Evolutionary conservation across 2,113 vertebrate genomes (phyloP), one percentile per base, ranked within the genome.

Genomic region (Microcebus lehilahytsara): DNA sequence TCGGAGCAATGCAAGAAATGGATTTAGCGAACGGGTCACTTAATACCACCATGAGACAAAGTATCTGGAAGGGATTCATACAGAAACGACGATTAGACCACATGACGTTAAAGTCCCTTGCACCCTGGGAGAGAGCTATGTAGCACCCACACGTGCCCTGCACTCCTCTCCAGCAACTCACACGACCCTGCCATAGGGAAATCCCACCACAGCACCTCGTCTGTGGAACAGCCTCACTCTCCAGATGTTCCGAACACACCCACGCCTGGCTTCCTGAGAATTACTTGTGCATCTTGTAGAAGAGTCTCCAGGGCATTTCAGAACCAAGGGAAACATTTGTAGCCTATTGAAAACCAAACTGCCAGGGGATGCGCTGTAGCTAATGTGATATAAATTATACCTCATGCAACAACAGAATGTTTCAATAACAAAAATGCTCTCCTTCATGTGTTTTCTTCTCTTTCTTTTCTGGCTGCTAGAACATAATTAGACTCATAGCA

Each of bases 401-500:
- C 20, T 37, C 2, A 34, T 4, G 23, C 74, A 89, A 79, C 0
- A 34, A 9, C 40, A 14, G 30, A 64, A 32, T 2, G 11, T 72
- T 88, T 92, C 91, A 0, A 0, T 42, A 67, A 75, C 40, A 94
- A 93, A 96, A 96, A 56, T 3, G 20, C 67, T 66, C 80, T 51
- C 84, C 53, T 97, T 93, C 27, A 88, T 46, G 40, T 51, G 16
- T 69, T 94, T 46, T 89, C 86, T 78, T 74, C 11, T 62, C 64
- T 9, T 51, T 56, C 49, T 51, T 30, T 64, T 6, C 78, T 30
- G n/a, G 71, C 92, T 95, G 49, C 83, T 97, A 92, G 92, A 93
- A 89, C 56, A 42, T 97, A 96, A 98, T 98, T 96, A 98, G 96
- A 53, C 72, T 88, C 75, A 7, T 9, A 93, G 96, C 42, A 92